phyloP scores from a whole-genome alignment of 2,888 invertebrate genomes.

The Stenodema calcarata region DNA sequence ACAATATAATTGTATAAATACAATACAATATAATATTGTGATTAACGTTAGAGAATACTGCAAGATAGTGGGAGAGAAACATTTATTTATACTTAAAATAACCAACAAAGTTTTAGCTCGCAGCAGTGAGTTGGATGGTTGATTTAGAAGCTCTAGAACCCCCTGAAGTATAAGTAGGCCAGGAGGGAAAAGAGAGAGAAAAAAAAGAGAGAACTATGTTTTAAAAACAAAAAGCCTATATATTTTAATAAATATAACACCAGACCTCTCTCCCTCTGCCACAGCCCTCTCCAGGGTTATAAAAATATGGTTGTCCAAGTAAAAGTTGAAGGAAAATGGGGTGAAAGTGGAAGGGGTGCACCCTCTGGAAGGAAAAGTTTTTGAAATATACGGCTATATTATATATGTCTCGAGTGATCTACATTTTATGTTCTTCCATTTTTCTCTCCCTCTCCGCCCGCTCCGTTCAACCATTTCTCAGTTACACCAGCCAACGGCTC shows the following conservation, averaged over 20 bases:
- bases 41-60: too few relatives aligned
- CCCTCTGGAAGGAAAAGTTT: slow-evolving; percentile 52
- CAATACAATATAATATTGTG: too few relatives aligned
- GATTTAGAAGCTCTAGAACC: neutral
- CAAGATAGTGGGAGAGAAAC: too few relatives aligned
- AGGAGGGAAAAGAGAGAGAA: slow-evolving; percentile 20
- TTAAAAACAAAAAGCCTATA: slow-evolving; percentile 52
- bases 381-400: slow-evolving; percentile 55
- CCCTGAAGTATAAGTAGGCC: slow-evolving; percentile 19
- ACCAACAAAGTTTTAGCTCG: neutral
- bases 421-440: slow-evolving; percentile 50
- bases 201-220: slow-evolving; percentile 43
- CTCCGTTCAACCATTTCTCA: neutral
- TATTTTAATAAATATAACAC: slow-evolving; percentile 50
- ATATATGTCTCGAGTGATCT: slow-evolving; percentile 55
- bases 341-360: neutral
- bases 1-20: too few relatives aligned
- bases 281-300: slow-evolving; percentile 26
- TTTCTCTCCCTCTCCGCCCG: neutral
- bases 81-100: neutral
- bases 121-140: neutral
- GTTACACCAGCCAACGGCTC: neutral
- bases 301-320: slow-evolving; percentile 50
- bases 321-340: slow-evolving; percentile 42
- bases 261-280: neutral